phyloP scores from a whole-genome alignment of 1,140 invertebrate genomes.

The Drosophila lini region DNA sequence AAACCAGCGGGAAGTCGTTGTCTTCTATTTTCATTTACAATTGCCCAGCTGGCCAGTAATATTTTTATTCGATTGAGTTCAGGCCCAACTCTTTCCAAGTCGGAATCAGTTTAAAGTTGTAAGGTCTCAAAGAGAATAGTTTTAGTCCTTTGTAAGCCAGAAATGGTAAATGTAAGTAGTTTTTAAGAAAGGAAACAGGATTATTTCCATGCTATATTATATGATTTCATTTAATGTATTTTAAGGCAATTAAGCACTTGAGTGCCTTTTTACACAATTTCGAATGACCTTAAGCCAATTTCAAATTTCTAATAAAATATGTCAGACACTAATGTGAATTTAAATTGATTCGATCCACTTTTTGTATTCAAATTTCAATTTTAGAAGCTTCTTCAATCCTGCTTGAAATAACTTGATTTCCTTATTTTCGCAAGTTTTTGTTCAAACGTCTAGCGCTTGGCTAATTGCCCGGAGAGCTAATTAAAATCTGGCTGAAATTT shows the following conservation, averaged over 20 bases:
- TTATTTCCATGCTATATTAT: background rate
- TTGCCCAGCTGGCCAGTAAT: slow-evolving; percentile 16
- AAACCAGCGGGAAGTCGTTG: slow-evolving; percentile 37
- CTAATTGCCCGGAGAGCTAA: slow-evolving; percentile 62
- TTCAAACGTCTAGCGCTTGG: slow-evolving; percentile 21
- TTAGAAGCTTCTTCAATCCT: background rate
- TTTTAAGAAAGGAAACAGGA: background rate
- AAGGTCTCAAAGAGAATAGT: background rate
- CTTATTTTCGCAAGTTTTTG: slow-evolving; percentile 44
- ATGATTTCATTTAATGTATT: background rate
- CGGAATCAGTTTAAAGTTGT: background rate
- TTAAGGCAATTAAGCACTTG: background rate
- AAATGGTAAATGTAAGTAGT: background rate
- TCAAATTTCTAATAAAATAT: background rate
- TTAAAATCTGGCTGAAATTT: slow-evolving; percentile 67
- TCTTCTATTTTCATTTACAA: slow-evolving; percentile 47
- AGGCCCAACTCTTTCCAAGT: slow-evolving; percentile 3
- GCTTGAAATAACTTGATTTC: slow-evolving; percentile 9
- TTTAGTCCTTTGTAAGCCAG: background rate
- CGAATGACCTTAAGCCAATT: background rate
- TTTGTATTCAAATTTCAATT: background rate
- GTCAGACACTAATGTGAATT: background rate
- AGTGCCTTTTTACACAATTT: background rate
- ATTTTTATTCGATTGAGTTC: slow-evolving; percentile 22
- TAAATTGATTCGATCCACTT: background rate